A percentile compares a stretch with the other conserved stretches of the same genome.
Conservation (phyloP, 2,113 vertebrate genomes). For the Sula dactylatra region DNA sequence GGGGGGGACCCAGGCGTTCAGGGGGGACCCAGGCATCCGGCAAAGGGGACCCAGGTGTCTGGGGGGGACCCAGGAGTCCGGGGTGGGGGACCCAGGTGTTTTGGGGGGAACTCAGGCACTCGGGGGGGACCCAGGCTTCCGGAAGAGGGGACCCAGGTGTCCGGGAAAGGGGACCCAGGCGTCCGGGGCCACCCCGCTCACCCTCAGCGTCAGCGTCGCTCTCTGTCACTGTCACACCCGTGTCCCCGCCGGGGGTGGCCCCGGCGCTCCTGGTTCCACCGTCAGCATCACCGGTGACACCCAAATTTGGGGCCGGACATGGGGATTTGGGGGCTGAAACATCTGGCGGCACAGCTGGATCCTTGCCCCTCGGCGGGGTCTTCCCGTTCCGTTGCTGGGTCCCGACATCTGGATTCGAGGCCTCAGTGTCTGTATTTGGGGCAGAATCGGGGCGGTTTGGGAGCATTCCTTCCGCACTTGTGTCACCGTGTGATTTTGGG, state of each 20-base stretch:
- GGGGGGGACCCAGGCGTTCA: too few species aligned
- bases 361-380: accelerated
- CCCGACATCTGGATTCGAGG: not conserved
- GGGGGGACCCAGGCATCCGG: too few species aligned
- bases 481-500: accelerated
- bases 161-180: too few species aligned
- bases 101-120: too few species aligned
- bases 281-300: accelerated
- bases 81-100: too few species aligned
- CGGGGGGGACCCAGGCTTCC: too few species aligned
- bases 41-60: too few species aligned
- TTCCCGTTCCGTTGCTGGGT: accelerated
- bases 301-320: accelerated
- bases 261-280: too few species aligned
- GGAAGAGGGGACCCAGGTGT: too few species aligned
- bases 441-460: accelerated
- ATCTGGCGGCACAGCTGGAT: not conserved
- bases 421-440: not conserved
- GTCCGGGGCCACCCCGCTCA: not conserved
- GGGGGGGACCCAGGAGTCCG: too few species aligned
- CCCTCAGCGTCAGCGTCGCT: not conserved
- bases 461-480: not conserved
- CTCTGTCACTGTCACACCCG: not conserved
- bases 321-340: not conserved
- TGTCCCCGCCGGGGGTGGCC: not conserved